Conservation (phyloP, 2,797 vertebrate species). For the Rhynchotus rufescens region DNA sequence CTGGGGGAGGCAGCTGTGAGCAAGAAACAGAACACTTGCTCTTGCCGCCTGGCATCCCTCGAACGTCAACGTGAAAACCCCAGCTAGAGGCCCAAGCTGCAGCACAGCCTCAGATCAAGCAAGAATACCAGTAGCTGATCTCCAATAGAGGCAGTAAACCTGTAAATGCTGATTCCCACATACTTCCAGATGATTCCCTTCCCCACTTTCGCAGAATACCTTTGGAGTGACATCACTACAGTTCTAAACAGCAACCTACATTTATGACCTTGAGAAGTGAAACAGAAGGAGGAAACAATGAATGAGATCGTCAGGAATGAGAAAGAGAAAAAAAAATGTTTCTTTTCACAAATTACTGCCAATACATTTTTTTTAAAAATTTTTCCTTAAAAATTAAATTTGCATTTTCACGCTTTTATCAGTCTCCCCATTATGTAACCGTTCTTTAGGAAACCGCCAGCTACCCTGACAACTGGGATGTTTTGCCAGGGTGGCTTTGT, state of each 20-base stretch:
- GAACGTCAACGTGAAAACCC: constrained; percentile 62
- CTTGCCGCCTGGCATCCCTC: constrained; percentile 36
- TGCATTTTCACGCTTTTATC: constrained; percentile 81
- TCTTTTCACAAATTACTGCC: constrained; percentile 78
- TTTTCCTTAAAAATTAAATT: constrained; percentile 68
- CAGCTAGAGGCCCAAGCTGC: constrained; percentile 57
- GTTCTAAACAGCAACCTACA: constrained; percentile 73
- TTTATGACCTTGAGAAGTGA: constrained; percentile 77
- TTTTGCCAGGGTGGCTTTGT: constrained; percentile 84
- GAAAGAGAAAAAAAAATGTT: constrained; percentile 63
- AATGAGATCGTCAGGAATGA: constrained; percentile 73
- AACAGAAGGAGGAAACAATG: constrained; percentile 79
- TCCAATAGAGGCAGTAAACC: constrained; percentile 49
- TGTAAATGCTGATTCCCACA: constrained; percentile 66
- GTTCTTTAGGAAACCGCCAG: constrained; percentile 82
- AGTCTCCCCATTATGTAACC: constrained; percentile 83
- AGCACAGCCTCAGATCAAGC: constrained; percentile 28
- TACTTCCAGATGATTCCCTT: constrained; percentile 48
- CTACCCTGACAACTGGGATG: constrained; percentile 84
- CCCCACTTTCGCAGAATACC: constrained; percentile 55
- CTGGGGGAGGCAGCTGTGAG: constrained; percentile 30
- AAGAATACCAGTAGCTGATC: constrained; percentile 60
- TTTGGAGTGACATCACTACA: constrained; percentile 40
- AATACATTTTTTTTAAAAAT: constrained; percentile 20
- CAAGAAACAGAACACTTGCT: constrained; percentile 37